Evolutionary conservation across 1,140 invertebrate genomes (phyloP).

Genomic region (Cheumatopsyche charites): DNA sequence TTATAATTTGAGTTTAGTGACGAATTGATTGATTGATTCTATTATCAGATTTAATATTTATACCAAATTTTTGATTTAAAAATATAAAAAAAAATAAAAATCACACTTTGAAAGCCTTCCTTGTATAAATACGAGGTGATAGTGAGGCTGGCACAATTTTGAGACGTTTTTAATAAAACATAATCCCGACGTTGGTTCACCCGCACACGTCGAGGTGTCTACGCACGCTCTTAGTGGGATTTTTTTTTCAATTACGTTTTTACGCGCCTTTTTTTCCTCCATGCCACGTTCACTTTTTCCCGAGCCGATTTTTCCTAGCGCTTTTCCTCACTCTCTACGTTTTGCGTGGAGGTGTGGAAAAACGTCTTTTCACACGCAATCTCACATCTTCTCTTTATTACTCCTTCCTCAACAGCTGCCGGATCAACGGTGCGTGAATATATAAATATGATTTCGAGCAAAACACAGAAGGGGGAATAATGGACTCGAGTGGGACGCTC

Average conservation of each 20-base stretch:
- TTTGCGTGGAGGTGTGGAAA: not conserved
- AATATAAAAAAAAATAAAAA: no score
- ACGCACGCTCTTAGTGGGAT: conserved; percentile 14
- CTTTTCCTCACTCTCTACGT: not conserved
- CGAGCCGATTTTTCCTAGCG: not conserved
- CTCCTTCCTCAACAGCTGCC: conserved; percentile 30
- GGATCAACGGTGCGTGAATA: conserved; percentile 29
- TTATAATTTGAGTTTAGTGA: no score
- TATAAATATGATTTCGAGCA: conserved; percentile 25
- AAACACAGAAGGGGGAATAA: not conserved
- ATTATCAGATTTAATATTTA: no score
- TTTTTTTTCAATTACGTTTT: conserved; percentile 37
- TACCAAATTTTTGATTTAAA: no score
- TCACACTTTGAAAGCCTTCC: no score
- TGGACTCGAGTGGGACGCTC: no score
- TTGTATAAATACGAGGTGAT: not conserved
- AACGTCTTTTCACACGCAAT: conserved; percentile 33
- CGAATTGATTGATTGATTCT: no score
- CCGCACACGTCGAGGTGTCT: no score
- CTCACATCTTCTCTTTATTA: conserved; percentile 36
- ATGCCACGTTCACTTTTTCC: not conserved
- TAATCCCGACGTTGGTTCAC: conserved; percentile 4
- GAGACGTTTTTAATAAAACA: conserved; percentile 32
- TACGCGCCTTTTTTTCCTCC: conserved; percentile 18
- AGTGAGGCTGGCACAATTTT: conserved; percentile 17